Evolutionary conservation across 2,113 vertebrate species (phyloP).

Genomic region (Ptilorrhoa leucosticta): DNA sequence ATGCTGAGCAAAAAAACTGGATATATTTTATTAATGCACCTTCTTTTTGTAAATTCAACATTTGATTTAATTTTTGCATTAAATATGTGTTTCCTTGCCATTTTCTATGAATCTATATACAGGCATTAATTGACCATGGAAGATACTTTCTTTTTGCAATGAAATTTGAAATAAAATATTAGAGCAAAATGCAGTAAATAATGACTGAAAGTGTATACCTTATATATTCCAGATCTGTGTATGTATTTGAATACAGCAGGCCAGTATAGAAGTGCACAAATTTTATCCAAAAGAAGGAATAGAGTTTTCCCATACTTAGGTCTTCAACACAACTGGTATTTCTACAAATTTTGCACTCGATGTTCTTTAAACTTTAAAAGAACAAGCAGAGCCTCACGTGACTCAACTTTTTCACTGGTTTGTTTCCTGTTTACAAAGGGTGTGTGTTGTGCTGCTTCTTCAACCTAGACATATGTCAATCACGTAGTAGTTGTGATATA

Average conservation of each 20-base stretch:
- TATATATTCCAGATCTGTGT: background rate
- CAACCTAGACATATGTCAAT: slow-evolving; percentile 7
- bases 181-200: background rate
- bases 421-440: background rate
- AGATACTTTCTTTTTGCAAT: background rate
- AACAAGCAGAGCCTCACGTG: background rate
- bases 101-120: background rate
- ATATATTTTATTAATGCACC: background rate
- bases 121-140: background rate
- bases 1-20: background rate
- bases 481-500: slow-evolving; percentile 9
- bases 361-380: background rate
- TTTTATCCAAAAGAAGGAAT: background rate
- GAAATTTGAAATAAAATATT: background rate
- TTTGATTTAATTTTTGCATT: background rate
- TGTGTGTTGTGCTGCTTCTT: background rate
- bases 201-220: background rate
- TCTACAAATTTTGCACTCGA: background rate
- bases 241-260: background rate
- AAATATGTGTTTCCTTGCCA: background rate
- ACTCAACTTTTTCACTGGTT: background rate
- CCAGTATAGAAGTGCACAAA: background rate
- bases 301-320: background rate
- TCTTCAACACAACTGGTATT: rapidly evolving
- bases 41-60: background rate